Evolutionary conservation across 1,140 invertebrate genomes (phyloP), one percentile per base, ranked within the genome.

Genomic region (Trichoplusia ni): DNA sequence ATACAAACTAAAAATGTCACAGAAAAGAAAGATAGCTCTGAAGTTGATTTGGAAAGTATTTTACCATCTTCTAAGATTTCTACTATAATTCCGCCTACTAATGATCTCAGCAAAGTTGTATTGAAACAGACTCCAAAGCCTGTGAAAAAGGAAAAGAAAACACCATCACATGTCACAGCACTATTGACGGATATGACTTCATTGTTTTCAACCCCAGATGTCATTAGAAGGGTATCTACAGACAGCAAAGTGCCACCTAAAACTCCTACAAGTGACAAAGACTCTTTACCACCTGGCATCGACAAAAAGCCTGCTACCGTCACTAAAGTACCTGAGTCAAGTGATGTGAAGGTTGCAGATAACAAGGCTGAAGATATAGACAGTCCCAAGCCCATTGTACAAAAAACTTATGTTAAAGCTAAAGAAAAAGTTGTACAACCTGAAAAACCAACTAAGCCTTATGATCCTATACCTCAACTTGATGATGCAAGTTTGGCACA

Each of bases 131-230:
- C 66, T 46, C 72, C 81, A 65, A 90, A 91, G 89, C 76, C 70
- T 56, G 73, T 90, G 1, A 95, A 95, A 79, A 94, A 94, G 73
- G 94, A 95, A 54, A 94, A 93, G 64, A 95, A 95, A 80, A 91
- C 92, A 11, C 92, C 94, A 9, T 92, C 93, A 33, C 93, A 93
- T 72, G 84, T 93, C 35, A 91, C 90, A 1, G 92, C 92, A 40
- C 77, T 93, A 51, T 87, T 93, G 54, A 93, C 92, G 68, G 92
- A 93, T 77, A 92, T 93, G 89, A 94, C 93, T 16, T 92, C 93
- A 35, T 74, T 96, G 21, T 96, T 96, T 77, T 95, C 95, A 8
- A 94, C 95, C 37, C 95, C 95, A 5, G 95, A 96, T 90, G 95
- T 95, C 60, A 95, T 96, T 46, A 90, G 94, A 68, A 91, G 94